These are phyloP conservation scores for Haliclona indistincta DNA, from an alignment of 37 sponge, comb jelly and placozoan species.

Conservation along the genomic window DNA sequence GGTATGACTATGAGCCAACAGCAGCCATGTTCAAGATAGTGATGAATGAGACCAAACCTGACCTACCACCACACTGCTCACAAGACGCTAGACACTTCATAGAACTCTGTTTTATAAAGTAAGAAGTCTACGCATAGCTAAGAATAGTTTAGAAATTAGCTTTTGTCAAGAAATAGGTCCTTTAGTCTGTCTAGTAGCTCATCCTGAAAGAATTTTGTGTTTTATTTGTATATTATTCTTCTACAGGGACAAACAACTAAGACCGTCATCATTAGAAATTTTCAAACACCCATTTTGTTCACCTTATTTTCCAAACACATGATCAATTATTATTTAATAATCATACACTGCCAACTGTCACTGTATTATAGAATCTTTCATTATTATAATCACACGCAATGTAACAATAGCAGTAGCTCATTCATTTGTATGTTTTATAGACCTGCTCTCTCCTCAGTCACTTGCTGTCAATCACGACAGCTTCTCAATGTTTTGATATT, in stretches of 20 bases:
- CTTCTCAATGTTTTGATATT: too few species aligned
- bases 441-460: not conserved
- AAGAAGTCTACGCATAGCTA: not conserved
- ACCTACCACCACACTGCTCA: conserved; percentile 82
- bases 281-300: conserved; percentile 58
- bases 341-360: too few species aligned
- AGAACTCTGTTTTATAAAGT: conserved; percentile 70
- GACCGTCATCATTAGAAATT: conserved; percentile 68
- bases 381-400: too few species aligned
- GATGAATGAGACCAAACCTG: conserved; percentile 55
- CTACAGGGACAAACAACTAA: conserved; percentile 43
- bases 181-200: not conserved
- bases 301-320: not conserved
- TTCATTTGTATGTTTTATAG: not conserved
- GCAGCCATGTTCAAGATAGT: conserved; percentile 98
- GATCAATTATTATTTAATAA: not conserved
- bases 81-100: conserved; percentile 72
- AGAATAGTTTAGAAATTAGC: not conserved
- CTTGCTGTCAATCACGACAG: too few species aligned
- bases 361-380: too few species aligned
- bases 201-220: not conserved
- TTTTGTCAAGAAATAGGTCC: not conserved
- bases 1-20: conserved; percentile 90
- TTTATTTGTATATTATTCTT: not conserved
- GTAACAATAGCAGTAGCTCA: not conserved